A percentile compares a stretch with the other conserved stretches of the same genome.
Conservation (phyloP, 2,113 vertebrate genomes). For the Heliornis fulica region DNA sequence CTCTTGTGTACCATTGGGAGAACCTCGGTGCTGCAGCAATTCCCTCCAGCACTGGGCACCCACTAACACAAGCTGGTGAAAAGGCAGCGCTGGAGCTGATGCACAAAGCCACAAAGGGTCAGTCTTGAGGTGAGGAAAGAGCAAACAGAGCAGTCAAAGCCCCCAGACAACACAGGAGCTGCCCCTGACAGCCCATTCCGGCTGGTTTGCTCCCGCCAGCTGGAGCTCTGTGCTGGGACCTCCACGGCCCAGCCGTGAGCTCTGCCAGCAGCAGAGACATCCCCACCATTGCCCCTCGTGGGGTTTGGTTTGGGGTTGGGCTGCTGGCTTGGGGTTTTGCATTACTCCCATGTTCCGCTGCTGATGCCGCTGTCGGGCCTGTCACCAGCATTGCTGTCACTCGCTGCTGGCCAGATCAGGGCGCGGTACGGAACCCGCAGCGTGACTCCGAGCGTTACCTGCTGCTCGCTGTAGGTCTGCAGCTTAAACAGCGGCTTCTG, state of each 20-base stretch:
- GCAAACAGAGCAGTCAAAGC: background rate
- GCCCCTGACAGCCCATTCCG: background rate
- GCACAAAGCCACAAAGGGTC: background rate
- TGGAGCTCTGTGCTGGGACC: background rate
- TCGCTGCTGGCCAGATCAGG: too few relatives aligned
- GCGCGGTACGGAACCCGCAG: too few relatives aligned
- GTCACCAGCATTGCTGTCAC: background rate
- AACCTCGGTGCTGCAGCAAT: background rate
- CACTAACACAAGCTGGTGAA: background rate
- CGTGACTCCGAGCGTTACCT: too few relatives aligned
- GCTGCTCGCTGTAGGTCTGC: conserved; percentile 86
- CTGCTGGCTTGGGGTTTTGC: too few relatives aligned
- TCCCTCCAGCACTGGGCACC: background rate
- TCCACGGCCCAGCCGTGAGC: background rate
- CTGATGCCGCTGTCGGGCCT: background rate
- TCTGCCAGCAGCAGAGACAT: background rate
- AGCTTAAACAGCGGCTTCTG: conserved; percentile 87
- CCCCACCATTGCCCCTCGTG: too few relatives aligned
- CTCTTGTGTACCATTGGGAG: background rate
- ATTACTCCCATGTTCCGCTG: background rate
- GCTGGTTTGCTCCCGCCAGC: background rate
- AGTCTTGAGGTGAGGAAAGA: background rate
- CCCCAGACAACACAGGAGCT: background rate
- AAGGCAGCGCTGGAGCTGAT: background rate
- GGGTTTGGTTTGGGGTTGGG: too few relatives aligned